Evolutionary conservation across 2,797 vertebrate genomes (phyloP).

Genomic region (Anguilla pacifica): DNA sequence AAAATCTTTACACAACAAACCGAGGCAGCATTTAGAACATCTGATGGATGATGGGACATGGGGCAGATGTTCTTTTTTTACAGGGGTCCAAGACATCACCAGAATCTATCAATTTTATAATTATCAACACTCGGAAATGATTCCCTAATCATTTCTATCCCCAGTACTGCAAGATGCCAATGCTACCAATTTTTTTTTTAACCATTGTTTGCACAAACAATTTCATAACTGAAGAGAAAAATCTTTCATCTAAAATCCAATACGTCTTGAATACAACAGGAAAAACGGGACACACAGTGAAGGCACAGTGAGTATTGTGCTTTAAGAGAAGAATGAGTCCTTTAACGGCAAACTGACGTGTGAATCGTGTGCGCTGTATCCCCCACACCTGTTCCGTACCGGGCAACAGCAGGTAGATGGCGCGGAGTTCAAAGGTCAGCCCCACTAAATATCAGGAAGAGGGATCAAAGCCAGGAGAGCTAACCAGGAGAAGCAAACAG

Average conservation of each 20-base stretch:
- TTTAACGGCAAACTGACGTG: neutral
- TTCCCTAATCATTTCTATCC: neutral
- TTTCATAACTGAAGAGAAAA: neutral
- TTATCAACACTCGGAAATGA: neutral
- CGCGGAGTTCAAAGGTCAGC: neutral
- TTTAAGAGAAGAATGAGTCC: neutral
- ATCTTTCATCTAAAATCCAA: neutral
- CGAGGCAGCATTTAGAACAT: neutral
- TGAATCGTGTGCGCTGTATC: neutral
- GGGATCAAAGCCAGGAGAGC: neutral
- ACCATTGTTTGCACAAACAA: neutral
- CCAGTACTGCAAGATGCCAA: neutral
- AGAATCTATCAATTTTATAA: neutral
- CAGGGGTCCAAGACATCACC: neutral
- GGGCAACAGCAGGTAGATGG: neutral
- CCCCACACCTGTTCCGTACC: neutral
- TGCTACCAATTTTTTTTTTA: neutral
- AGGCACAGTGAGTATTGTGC: neutral
- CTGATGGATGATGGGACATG: neutral
- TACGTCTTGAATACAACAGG: neutral
- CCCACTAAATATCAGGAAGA: neutral
- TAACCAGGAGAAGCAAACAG: neutral
- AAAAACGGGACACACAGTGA: neutral
- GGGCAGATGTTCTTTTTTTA: neutral
- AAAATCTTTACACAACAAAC: neutral